A percentile compares a stretch with the other conserved stretches of the same genome.
These are phyloP conservation scores for Sylvilagus bachmani DNA, from an alignment of 2,113 vertebrate species.

Conservation along the genomic window DNA sequence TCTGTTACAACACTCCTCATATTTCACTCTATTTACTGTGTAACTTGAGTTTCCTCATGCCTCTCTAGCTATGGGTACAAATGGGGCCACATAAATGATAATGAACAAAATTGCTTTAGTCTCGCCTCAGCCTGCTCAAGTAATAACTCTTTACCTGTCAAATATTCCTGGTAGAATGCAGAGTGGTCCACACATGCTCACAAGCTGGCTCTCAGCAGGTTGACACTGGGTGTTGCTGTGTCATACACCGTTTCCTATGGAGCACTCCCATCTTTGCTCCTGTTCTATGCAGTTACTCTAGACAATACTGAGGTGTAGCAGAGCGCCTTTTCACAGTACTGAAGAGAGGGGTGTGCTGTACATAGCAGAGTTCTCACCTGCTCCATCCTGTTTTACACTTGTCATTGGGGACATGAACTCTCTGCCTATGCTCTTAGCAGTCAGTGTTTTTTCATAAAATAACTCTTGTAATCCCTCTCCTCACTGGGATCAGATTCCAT, in stretches of 20 bases:
- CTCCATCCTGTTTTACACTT: not conserved
- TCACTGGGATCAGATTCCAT: not conserved
- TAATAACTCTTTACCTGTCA: not conserved
- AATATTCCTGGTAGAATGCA: not conserved
- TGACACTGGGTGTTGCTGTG: not conserved
- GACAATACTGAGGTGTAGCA: not conserved
- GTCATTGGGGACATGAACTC: not conserved
- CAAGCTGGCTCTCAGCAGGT: not conserved
- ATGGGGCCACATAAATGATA: not conserved
- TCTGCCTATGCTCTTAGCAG: not conserved
- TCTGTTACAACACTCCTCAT: not conserved
- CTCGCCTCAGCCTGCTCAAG: not conserved
- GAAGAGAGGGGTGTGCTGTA: not conserved
- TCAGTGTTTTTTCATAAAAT: slow-evolving; percentile 10
- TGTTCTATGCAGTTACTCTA: not conserved
- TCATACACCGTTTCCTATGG: not conserved
- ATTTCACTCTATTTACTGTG: not conserved
- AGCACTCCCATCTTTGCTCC: not conserved
- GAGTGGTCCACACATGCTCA: not conserved
- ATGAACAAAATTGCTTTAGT: slow-evolving; percentile 6
- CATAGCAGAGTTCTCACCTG: not conserved
- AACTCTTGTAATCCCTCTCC: not conserved
- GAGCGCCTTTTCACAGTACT: not conserved
- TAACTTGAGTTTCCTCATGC: not conserved
- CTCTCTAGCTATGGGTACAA: not conserved